Percentiles rank a stretch among this genome's conserved stretches.
phyloP scores from a whole-genome alignment of 2,797 vertebrate genomes.

The Salmo trutta region DNA sequence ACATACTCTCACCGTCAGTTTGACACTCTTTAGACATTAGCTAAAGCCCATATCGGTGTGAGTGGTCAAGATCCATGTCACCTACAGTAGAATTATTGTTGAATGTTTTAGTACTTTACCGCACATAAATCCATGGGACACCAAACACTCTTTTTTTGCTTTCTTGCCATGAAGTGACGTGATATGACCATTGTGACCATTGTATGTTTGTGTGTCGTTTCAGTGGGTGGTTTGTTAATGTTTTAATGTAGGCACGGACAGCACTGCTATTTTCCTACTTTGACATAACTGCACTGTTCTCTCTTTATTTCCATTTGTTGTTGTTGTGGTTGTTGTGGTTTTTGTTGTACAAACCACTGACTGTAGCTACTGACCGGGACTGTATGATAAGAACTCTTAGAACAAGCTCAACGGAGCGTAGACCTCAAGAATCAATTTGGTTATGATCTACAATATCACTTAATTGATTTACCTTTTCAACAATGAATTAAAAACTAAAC shows the following conservation, averaged over 20 bases:
- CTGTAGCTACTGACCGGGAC: slow-evolving; percentile 37
- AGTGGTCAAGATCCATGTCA: not conserved
- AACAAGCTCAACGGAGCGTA: slow-evolving; percentile 11
- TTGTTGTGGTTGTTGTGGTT: slow-evolving; percentile 33
- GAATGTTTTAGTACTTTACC: not conserved
- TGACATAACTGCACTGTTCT: slow-evolving; percentile 44
- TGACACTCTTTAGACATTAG: not conserved
- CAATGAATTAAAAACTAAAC: not conserved
- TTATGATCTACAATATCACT: not conserved
- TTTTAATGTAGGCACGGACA: slow-evolving; percentile 37
- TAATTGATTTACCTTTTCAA: not conserved
- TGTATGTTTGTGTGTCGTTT: slow-evolving; percentile 2
- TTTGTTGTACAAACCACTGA: slow-evolving; percentile 43
- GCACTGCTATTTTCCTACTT: slow-evolving; percentile 56
- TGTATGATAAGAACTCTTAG: slow-evolving; percentile 43
- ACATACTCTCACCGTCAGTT: slow-evolving; percentile 27
- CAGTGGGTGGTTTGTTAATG: slow-evolving; percentile 41
- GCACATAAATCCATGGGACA: not conserved
- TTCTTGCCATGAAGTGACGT: slow-evolving; percentile 3
- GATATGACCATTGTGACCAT: slow-evolving; percentile 6
- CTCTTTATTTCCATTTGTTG: not conserved
- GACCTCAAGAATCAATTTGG: not conserved
- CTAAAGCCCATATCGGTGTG: not conserved
- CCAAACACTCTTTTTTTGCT: not conserved
- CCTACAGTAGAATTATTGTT: not conserved